Evolutionary conservation across 2,797 vertebrate species (phyloP), one percentile per base, ranked within the genome.

Genomic region (Pipistrellus kuhlii): DNA sequence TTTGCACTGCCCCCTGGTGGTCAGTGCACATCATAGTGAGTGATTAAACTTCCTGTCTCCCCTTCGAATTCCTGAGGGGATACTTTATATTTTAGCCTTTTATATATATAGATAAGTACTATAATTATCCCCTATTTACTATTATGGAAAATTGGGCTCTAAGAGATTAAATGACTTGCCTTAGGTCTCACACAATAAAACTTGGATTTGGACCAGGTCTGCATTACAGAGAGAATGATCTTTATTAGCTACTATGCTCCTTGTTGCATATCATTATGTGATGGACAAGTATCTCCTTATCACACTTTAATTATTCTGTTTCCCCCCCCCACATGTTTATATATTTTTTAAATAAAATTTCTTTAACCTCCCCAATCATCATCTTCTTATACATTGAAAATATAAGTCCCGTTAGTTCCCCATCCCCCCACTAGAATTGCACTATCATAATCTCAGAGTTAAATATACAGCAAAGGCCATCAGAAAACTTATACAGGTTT

Each of bases 261-360:
- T 62, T 55, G 12, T 57, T 59, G n/a, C 62, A 9, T 71, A 84
- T 84, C 32, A 90, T 38, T 44, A 48, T 41, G 35, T 83, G 18
- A 25, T 44, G 69, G 81, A 81, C 27, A 59, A 59, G 18, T 69
- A 18, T 80, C 10, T 85, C 20, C 20, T 51, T 80, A 20, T 84
- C 13, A 55, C 14, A 72, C n/a, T 21, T 80, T 15, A 62, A 41
- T n/a, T 69, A 8, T 69, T 90, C 32, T 35, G 4, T 30, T 68
- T 46, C 21, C 62, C 46, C 44, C 44, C 44, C 44, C 44, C 25
- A 30, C 8, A 6, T 35, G 25, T 57, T 91, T 73, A 86, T 90
- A 82, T 90, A 44, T 62, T 27, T 41, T 86, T 20, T 21, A 80
- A 85, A 35, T 81, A 86, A 95, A 55, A 8, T 87, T 53, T 73